Evolutionary conservation across 1,140 invertebrate genomes (phyloP).

Genomic region (Chlorops oryzae): DNA sequence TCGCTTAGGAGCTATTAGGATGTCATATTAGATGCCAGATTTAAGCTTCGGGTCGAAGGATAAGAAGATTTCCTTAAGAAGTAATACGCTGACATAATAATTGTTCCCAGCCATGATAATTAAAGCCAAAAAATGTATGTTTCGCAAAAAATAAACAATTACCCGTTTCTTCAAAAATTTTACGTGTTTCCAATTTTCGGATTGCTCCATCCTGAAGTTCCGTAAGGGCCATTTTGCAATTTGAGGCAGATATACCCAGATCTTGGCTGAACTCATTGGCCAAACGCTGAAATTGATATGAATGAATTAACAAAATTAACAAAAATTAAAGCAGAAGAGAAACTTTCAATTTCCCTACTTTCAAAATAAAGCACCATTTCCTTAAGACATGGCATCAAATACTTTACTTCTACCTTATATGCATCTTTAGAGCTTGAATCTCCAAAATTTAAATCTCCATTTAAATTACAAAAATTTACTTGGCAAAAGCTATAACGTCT

Average conservation of each 20-base stretch:
- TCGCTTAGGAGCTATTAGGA: no score
- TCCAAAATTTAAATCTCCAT: slow-evolving; percentile 22
- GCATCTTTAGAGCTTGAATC: slow-evolving; percentile 17
- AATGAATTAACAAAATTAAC: no score
- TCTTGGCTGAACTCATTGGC: slow-evolving; percentile 52
- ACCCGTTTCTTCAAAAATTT: slow-evolving; percentile 59
- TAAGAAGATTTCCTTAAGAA: no score
- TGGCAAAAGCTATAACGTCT: not conserved
- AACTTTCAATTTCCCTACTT: slow-evolving; percentile 13
- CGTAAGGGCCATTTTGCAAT: slow-evolving; percentile 52
- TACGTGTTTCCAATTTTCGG: slow-evolving; percentile 58
- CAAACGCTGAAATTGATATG: slow-evolving; percentile 51
- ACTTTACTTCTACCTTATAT: slow-evolving; percentile 24
- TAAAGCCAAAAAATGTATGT: no score
- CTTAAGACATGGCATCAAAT: not conserved
- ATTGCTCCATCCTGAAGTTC: slow-evolving; percentile 63
- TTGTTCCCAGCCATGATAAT: no score
- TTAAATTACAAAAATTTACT: slow-evolving; percentile 4
- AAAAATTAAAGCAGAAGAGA: slow-evolving; percentile 15
- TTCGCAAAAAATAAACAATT: not conserved
- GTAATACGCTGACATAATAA: no score
- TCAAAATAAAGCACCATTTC: slow-evolving; percentile 16
- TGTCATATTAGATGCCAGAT: no score
- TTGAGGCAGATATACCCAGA: slow-evolving; percentile 51
- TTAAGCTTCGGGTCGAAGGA: no score